phyloP scores from a whole-genome alignment of 1,140 invertebrate genomes.

The Apis dorsata region DNA sequence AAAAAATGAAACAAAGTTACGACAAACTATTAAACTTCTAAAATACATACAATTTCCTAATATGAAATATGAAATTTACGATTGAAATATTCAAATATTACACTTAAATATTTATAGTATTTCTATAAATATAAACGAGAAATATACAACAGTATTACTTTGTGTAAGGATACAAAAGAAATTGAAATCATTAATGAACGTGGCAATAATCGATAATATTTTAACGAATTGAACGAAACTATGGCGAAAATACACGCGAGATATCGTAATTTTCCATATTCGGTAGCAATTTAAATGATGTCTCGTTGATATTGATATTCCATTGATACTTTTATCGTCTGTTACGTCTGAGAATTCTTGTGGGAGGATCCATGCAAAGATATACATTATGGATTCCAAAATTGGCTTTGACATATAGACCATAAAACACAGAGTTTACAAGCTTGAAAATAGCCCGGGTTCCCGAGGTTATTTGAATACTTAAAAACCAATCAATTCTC shows the following conservation, averaged over 20 bases:
- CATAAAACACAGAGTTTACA: conserved; percentile 49
- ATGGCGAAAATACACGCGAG: not conserved
- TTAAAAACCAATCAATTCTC: conserved; percentile 15
- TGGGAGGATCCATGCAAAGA: conserved; percentile 16
- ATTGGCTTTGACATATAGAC: conserved; percentile 42
- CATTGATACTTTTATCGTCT: conserved; percentile 2
- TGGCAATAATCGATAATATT: not conserved
- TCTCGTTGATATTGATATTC: not conserved
- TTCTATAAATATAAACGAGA: too few relatives aligned
- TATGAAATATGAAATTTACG: too few relatives aligned
- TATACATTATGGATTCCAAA: conserved; percentile 39
- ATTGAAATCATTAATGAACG: not conserved
- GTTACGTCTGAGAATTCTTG: not conserved
- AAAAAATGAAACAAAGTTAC: too few relatives aligned
- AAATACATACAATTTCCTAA: too few relatives aligned
- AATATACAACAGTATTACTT: not conserved
- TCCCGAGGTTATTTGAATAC: conserved; percentile 8
- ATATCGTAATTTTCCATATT: not conserved
- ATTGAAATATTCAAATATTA: too few relatives aligned
- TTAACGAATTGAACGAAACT: not conserved
- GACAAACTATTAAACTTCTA: too few relatives aligned
- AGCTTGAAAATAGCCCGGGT: conserved; percentile 39
- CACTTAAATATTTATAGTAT: too few relatives aligned
- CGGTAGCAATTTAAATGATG: not conserved
- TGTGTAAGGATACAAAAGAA: not conserved